Evolutionary conservation across 1,140 invertebrate genomes (phyloP).

Genomic region (Catajapyx aquilonaris): DNA sequence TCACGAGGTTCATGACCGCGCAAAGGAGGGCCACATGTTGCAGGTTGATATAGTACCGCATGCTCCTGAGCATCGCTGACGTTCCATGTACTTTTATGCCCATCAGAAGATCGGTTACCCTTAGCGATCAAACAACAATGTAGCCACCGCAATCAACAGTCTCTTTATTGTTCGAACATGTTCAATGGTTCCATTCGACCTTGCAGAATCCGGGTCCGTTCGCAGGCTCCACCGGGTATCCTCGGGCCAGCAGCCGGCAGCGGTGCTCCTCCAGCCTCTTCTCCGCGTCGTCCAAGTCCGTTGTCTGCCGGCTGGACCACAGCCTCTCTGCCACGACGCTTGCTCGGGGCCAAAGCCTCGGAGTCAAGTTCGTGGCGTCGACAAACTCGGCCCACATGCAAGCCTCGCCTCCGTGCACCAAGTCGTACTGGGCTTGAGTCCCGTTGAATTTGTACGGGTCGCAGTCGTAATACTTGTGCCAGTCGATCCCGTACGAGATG

Average conservation of each 20-base stretch:
- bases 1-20: no score
- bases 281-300: slow-evolving; percentile 15
- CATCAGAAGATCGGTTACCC: no score
- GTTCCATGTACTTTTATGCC: no score
- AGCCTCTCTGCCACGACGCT: slow-evolving; percentile 35
- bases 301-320: slow-evolving; percentile 30
- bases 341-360: slow-evolving; percentile 27
- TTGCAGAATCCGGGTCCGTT: slow-evolving; percentile 42
- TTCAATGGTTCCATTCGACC: no score
- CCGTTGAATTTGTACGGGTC: slow-evolving; percentile 8
- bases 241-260: slow-evolving; percentile 13
- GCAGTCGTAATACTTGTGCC: slow-evolving; percentile 27
- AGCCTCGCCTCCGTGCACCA: slow-evolving; percentile 29
- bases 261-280: slow-evolving; percentile 27
- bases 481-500: slow-evolving; percentile 32
- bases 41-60: no score
- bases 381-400: slow-evolving; percentile 40
- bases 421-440: slow-evolving; percentile 1
- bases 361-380: slow-evolving; percentile 25
- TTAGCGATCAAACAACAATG: no score
- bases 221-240: not conserved
- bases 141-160: no score
- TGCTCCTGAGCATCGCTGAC: no score
- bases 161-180: no score
- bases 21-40: no score